Percentiles rank a stretch among this genome's conserved stretches.
Conservation (phyloP, 1,140 invertebrate species). For the Artemia franciscana region DNA sequence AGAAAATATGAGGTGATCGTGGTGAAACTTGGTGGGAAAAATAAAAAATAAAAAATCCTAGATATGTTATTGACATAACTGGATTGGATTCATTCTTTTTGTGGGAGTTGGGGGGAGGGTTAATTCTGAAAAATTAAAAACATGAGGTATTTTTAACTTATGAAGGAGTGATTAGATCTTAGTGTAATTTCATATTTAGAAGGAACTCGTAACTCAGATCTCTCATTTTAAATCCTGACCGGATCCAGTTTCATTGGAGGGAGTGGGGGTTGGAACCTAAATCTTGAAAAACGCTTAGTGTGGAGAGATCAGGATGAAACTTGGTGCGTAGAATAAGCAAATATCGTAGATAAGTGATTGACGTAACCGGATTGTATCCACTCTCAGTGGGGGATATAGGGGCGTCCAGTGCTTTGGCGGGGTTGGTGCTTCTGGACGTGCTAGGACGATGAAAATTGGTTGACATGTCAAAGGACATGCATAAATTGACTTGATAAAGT, state of each 20-base stretch:
- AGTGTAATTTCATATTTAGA: neutral
- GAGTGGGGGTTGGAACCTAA: neutral
- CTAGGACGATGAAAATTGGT: neutral
- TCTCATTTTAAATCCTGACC: neutral
- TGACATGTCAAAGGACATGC: neutral
- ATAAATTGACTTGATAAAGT: neutral
- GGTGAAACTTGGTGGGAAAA: neutral
- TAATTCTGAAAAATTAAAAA: too few species aligned
- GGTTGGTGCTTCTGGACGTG: neutral
- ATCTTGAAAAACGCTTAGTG: neutral
- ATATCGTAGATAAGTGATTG: neutral
- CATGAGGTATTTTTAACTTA: too few species aligned
- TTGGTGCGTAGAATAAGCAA: neutral
- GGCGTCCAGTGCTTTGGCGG: neutral
- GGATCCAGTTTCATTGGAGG: too few species aligned
- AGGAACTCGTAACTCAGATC: neutral
- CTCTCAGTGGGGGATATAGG: neutral
- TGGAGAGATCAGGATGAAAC: neutral
- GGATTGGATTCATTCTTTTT: neutral
- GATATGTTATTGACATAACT: neutral
- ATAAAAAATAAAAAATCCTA: neutral
- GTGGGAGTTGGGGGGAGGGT: neutral
- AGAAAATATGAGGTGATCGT: neutral
- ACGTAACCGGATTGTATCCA: neutral
- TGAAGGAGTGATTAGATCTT: too few species aligned